Conservation (phyloP, 2,797 vertebrate genomes). For the Pithecia hirsuta region DNA sequence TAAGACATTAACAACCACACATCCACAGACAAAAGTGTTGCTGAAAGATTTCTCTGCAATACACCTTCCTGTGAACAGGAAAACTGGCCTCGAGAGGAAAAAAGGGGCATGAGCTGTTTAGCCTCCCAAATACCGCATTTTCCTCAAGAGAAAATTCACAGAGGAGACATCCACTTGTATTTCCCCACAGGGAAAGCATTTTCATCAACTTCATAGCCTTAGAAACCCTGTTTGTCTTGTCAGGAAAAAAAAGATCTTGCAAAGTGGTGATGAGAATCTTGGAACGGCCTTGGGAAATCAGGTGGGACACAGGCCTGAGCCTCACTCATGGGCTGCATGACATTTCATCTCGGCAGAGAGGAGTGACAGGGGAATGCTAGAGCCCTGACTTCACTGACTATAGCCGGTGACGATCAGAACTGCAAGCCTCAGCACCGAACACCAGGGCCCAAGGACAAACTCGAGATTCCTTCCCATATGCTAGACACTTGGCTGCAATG, state of each 20-base stretch:
- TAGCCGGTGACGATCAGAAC: not conserved
- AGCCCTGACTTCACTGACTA: not conserved
- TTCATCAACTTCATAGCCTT: slow-evolving; percentile 50
- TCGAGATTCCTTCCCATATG: not conserved
- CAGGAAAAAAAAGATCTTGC: not conserved
- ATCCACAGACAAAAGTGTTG: not conserved
- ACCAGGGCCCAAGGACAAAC: not conserved
- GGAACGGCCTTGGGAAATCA: not conserved
- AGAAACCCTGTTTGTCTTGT: slow-evolving; percentile 41
- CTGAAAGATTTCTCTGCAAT: not conserved
- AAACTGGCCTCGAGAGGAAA: slow-evolving; percentile 45
- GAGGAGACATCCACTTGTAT: not conserved
- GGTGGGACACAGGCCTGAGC: not conserved
- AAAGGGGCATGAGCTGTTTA: slow-evolving; percentile 6
- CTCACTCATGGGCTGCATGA: fast-evolving
- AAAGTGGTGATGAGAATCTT: slow-evolving; percentile 32
- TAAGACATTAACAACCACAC: slow-evolving; percentile 2
- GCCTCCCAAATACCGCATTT: slow-evolving; percentile 52
- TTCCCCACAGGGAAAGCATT: slow-evolving; percentile 40
- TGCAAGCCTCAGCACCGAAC: not conserved
- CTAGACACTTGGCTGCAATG: slow-evolving; percentile 64
- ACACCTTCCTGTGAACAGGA: not conserved
- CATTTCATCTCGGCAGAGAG: not conserved
- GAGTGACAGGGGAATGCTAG: not conserved
- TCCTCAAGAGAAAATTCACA: slow-evolving; percentile 57